Evolutionary conservation across 2,797 vertebrate genomes (phyloP).

Genomic region (Crypturellus tataupa): DNA sequence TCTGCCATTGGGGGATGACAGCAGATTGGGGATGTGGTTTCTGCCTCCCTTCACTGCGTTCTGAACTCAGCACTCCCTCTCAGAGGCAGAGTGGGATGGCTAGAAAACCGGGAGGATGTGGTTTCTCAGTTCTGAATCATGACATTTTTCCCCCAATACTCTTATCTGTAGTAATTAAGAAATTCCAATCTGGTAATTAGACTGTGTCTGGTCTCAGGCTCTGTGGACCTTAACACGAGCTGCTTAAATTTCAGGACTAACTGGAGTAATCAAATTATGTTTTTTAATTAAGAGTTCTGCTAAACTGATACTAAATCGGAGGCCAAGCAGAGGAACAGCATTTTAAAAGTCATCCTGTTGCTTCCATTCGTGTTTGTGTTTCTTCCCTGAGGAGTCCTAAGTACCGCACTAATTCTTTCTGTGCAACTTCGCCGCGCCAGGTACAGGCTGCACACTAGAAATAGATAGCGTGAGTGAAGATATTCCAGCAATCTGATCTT

Average conservation of each 20-base stretch:
- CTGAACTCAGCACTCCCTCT: conserved; percentile 25
- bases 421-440: not conserved
- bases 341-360: conserved; percentile 2
- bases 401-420: not conserved
- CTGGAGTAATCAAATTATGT: conserved; percentile 21
- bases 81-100: conserved; percentile 45
- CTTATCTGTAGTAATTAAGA: conserved; percentile 42
- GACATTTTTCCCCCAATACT: conserved; percentile 33
- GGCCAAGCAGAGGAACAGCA: not conserved
- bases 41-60: conserved; percentile 27
- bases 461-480: not conserved
- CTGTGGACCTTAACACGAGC: not conserved
- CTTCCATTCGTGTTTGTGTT: conserved; percentile 7
- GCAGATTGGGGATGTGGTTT: conserved; percentile 69
- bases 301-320: not conserved
- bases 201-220: conserved; percentile 11
- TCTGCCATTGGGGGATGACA: conserved; percentile 51
- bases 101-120: conserved; percentile 69
- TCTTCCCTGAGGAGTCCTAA: not conserved
- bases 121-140: conserved; percentile 62
- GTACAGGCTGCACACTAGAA: not conserved
- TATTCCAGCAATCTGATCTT: not conserved
- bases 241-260: conserved; percentile 50
- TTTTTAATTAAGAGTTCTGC: conserved; percentile 35
- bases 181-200: conserved; percentile 38